phyloP scores from a whole-genome alignment of 1,140 invertebrate genomes.

The Leptinotarsa lineolata region DNA sequence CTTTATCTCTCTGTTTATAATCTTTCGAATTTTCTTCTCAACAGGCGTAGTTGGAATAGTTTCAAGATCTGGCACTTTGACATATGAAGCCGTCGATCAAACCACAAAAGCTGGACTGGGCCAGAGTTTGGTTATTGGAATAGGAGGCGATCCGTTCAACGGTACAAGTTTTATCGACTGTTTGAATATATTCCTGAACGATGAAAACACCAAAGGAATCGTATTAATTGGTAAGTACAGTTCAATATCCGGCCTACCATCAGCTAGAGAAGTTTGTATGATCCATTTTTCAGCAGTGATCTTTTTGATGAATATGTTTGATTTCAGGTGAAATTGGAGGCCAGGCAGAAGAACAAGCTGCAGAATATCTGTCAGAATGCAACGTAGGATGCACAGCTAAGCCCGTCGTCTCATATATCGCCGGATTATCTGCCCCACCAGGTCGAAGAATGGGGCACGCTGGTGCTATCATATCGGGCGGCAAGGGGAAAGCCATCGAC shows the following conservation, averaged over 20 bases:
- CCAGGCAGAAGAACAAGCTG: constrained; percentile 92
- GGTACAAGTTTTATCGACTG: constrained; percentile 99
- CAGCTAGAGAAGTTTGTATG: constrained; percentile 28
- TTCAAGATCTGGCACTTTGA: constrained; percentile 96
- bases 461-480: constrained; percentile 97
- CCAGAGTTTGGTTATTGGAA: constrained; percentile 97
- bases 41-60: constrained; percentile 86
- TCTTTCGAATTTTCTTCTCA: too few species aligned
- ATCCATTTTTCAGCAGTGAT: constrained; percentile 52
- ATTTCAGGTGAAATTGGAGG: constrained; percentile 90
- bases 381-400: constrained; percentile 91
- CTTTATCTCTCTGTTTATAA: too few species aligned
- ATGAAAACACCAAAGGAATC: constrained; percentile 93
- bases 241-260: neutral
- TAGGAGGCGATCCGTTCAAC: constrained; percentile 99
- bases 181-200: constrained; percentile 93
- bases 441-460: constrained; percentile 98
- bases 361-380: constrained; percentile 88
- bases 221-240: constrained; percentile 92
- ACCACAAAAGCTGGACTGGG: constrained; percentile 93
- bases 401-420: constrained; percentile 97
- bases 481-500: constrained; percentile 94
- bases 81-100: constrained; percentile 98
- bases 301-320: neutral
- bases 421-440: constrained; percentile 94